Base-by-base conservation (phyloP, 2,113 vertebrate species). In the Cyprinodon brontotheroides region DNA sequence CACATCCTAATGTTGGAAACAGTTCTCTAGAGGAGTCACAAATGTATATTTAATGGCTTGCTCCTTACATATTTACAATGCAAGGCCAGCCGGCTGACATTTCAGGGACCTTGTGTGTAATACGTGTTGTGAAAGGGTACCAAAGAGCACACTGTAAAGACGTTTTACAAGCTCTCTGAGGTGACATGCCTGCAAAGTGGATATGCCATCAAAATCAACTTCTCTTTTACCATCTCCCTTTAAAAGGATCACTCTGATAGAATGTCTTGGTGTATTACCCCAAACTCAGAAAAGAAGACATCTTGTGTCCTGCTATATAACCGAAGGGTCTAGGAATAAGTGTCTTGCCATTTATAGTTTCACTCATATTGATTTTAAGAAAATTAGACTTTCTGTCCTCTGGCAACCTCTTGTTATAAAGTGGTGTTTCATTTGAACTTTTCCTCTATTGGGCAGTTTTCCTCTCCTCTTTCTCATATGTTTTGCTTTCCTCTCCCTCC, bases 81-180 rank as follows among this genome's bases (percentile, higher is more conserved):
- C 76, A 63, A 72, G 38, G 72, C 75, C 80, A 70, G 70, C 72
- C 81, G 84, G 79, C 70, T 84, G 70, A 87, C 86, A 83, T 89
- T 81, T 88, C 85, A 72, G 14, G 74, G 80, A 57, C 53, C 84
- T 75, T 83, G 70, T 82, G 75, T 81, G 70, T 78, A 86, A 90
- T 87, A 81, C 86, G 80, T 79, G 81, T 63, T 79, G 76, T 86
- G 83, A 83, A 83, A 77, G 65, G 65, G 62, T 84, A 88, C 89
- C 87, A 88, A 81, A 88, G 86, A 80, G 61, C 64, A 69, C 2
- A 71, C 76, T 82, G 82, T 89, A 88, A 85, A 92, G 65, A 14
- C 72, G 41, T 79, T 91, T 93, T 91, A 92, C 87, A 82, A 87
- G 83, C 88, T 86, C 83, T 88, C 77, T 37, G 86, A 91, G 87